Evolutionary conservation across 2,797 vertebrate species (phyloP).

Genomic region (Hippoglossus hippoglossus): DNA sequence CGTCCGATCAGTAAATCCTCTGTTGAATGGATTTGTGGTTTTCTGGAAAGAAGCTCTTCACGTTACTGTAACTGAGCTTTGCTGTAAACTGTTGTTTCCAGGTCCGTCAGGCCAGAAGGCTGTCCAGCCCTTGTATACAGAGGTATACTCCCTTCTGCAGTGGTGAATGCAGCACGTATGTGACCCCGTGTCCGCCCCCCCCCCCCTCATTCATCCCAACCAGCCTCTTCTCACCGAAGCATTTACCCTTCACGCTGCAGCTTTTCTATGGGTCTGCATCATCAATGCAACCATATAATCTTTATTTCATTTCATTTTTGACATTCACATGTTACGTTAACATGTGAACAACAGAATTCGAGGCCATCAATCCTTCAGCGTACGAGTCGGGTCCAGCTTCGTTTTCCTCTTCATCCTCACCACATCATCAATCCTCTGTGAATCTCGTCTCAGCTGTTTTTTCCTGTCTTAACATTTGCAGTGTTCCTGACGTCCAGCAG

Average conservation of each 20-base stretch:
- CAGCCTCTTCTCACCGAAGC: not conserved
- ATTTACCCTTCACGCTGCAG: conserved; percentile 18
- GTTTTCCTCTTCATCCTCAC: not conserved
- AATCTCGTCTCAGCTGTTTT: not conserved
- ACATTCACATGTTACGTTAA: no score
- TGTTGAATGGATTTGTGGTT: not conserved
- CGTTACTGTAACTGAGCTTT: conserved; percentile 72
- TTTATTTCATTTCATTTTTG: no score
- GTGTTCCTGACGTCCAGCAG: conserved; percentile 28
- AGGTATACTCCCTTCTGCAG: conserved; percentile 93
- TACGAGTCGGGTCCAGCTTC: not conserved
- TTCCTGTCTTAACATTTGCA: conserved; percentile 31
- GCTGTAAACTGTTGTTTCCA: conserved; percentile 90
- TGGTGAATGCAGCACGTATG: conserved; percentile 94
- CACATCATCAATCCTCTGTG: not conserved
- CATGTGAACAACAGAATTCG: no score
- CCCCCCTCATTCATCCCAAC: conserved; percentile 17
- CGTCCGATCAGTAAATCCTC: no score
- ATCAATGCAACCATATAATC: no score
- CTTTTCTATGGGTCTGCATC: not conserved
- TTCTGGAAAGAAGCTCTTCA: conserved; percentile 19
- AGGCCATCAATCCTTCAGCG: no score
- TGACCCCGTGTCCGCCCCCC: conserved; percentile 83
- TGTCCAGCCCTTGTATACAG: conserved; percentile 98
- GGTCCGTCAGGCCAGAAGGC: conserved; percentile 96